Base-by-base conservation (phyloP, 2,888 invertebrate genomes). In the Cataglyphis altisquamis region DNA sequence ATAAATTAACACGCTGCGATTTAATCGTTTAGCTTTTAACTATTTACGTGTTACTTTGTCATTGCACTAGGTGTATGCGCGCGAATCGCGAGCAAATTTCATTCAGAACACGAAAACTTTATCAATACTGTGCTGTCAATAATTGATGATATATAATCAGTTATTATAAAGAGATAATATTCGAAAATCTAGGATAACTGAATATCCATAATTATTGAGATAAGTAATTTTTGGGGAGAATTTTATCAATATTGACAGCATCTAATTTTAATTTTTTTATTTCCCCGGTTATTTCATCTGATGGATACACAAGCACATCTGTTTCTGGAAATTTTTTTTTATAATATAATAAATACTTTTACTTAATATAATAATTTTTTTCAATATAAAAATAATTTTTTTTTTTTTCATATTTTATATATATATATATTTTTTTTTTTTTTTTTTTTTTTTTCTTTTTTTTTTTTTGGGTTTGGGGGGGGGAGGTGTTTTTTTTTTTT, bases 21-120 rank as follows among this genome's bases (percentile, higher is more conserved):
- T 36, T 84, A 15, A 80, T 84, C 82, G 66, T 84, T 80, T 63
- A 83, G 80, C 85, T 85, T 83, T 52, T 45, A 75, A 84, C 48
- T 78, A 67, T 55, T 63, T 85, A 83, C 78, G 60, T 80, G 83
- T 85, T 67, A 64, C 15, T 78, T 55, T 64, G 64, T 73, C 63
- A 74, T 85, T 85, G 74, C 80, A 83, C 74, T 80, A 45, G 70
- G 3, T 80, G 73, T 85, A 39, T 62, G 68, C 63, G 83, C 72
- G 83, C 72, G 55, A 78, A 48, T 36, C 45, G 72, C 25, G 52
- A 25, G 4, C 12, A 10, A 74, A 21, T 18, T 39, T 5, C 9
- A 45, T 3, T 48, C 45, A 18, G 5, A 45, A 67, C 32, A 25
- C 29, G 21, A 18, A 62, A 52, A 36, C n/a, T 45, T 55, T 6